Base-by-base conservation (phyloP, 1,140 invertebrate genomes). In the Subanguina moxae region DNA sequence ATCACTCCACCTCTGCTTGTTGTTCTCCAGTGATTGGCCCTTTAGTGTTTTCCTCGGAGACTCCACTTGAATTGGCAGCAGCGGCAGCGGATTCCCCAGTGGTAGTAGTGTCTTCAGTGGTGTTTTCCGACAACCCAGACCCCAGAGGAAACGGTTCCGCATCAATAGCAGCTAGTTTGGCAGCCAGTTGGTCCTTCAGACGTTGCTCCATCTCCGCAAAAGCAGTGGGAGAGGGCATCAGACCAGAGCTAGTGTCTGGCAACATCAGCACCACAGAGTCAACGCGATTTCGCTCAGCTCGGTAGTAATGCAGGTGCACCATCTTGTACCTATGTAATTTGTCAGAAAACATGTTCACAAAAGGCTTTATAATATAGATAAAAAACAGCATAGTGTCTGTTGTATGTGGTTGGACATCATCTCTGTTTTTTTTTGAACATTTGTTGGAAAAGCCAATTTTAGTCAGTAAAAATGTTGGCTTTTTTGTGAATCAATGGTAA, bases 181-280 rank as follows among this genome's bases (percentile, higher is more conserved):
- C 52, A 17, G 82, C 72, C 25, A 82, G 69, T 63, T 82, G 82
- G 25, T 73, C 72, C 48, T 56, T 64, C 43, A 83, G 45, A 32
- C 21, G 11, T 23, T 74, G 52, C 23, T 66, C 57, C 11, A 57
- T 19, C 13, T 19, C 56, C 57, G 72, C 69, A 45, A 65, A 74
- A 21, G 58, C 61, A 19, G 76, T 71, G 28, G 57, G 91, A 90
- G 94, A 86, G 93, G 92, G 83, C 90, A 86, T 80, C 88, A 88
- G 79, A 38, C 90, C 88, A 86, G 91, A 91, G 84, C 89, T 91
- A 90, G 94, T 90, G 88, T 96, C 93, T 82, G 93, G 93, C 85
- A 96, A 88, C 90, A 92, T 94, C 87, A 95, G 88, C 86, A 94
- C 91, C 84, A 94, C 92, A 84, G 90, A 93, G 89, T 96, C 91